Evolutionary conservation across 2,113 vertebrate genomes (phyloP), one percentile per base, ranked within the genome.

Genomic region (Parus major): DNA sequence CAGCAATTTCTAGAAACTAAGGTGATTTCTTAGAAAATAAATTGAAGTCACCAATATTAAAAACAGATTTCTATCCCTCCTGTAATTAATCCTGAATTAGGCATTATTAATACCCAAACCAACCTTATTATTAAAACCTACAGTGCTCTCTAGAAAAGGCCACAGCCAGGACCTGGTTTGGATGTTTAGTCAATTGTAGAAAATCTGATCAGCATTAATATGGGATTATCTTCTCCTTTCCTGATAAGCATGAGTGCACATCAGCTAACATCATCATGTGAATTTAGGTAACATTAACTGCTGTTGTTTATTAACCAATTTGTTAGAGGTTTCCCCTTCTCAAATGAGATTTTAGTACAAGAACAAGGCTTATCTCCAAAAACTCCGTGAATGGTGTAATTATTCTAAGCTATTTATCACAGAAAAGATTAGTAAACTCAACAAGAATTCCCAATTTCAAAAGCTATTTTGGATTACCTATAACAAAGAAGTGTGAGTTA

Each of bases 401-500:
- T 91, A 83, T 47, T 90, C 72, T 57, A 50, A 70, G 20, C 19
- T 72, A 63, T 72, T 88, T 65, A 53, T 53, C 56, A 73, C n/a
- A 84, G 23, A 44, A 76, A 61, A 81, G 10, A 78, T 91, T 41
- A 59, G 57, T 11, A 14, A 68, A 81, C 61, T 68, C 71, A n/a
- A 65, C 3, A 6, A 79, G 81, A 85, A 82, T 15, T 15, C n/a
- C 57, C 76, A 7, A 20, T 86, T 93, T 92, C 88, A 92, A 95
- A 93, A 88, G 90, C 49, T 39, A 47, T 61, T 95, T 93, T 14
- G 1, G 46, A 71, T 87, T 61, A 17, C 18, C 50, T 39, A 10
- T 77, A 68, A 91, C 36, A 59, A 92, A 78, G 36, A 94, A 94
- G 49, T 70, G 24, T 60, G 78, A 93, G 89, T 83, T 91, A 88